Base-by-base conservation (phyloP, 2,888 invertebrate genomes). In the Cerastis leucographa region DNA sequence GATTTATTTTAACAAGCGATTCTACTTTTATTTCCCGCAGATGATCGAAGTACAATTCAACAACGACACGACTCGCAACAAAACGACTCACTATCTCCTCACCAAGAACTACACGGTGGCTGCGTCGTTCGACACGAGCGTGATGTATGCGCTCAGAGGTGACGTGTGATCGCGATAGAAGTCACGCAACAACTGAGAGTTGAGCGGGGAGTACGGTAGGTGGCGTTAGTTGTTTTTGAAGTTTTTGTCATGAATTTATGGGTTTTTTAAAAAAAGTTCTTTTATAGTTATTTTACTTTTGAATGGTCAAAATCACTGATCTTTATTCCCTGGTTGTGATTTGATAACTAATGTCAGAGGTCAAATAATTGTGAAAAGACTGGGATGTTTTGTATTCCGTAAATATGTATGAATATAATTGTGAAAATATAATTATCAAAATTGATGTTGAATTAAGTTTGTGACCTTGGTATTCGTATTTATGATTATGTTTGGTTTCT, bases 71-170 rank as follows among this genome's bases (percentile, higher is more conserved):
- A 89, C 89, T 0, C 90, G 94, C 9, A 94, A 95, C 89, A 89
- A 91, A 46, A 95, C 96, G 0, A 93, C 93, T 0, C 75, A 90
- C 0, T 93, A 93, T 83, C 92, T 96, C 2, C 78, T 85, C 0
- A 86, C 92, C 0, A 93, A 94, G 90, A 95, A 95, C 91, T 96
- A 96, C 91, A 93, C 94, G 0, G 89, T 96, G 0, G 95, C 95
- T 0, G 95, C 94, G 0, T 78, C 86, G 1, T 94, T 93, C 87
- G 87, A 89, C 0, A 92, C 93, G 22, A 92, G 94, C 66, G 80
- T 95, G 74, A 92, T 96, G 92, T 96, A 92, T 83, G 88, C 92
- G 1, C 93, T 94, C 49, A 86, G 84, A 7, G 44, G 3, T 5
- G 80, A 84, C 25, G 72, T 70, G 59, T 80, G 78, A 80, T 29